Conservation (phyloP, 2,113 vertebrate genomes). For the Serinus canaria region DNA sequence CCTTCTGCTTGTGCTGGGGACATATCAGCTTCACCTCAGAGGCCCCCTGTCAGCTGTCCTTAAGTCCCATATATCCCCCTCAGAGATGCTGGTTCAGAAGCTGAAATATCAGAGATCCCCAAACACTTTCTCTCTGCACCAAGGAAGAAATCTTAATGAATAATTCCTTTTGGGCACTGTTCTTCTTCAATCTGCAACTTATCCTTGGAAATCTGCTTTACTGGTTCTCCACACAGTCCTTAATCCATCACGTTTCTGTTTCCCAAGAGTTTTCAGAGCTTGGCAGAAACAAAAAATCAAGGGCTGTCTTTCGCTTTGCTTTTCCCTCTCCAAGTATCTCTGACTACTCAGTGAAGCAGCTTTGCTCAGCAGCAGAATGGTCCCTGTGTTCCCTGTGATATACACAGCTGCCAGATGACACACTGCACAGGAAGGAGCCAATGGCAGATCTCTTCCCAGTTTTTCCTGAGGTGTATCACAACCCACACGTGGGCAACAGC, state of each 20-base stretch:
- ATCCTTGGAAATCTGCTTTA: neutral
- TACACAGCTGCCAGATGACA: conserved; percentile 37
- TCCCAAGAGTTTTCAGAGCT: neutral
- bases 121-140: neutral
- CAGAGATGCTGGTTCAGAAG: neutral
- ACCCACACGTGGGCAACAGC: neutral
- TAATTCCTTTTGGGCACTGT: neutral
- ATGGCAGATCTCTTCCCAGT: neutral
- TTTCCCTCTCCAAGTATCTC: neutral
- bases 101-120: neutral
- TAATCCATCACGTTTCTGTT: neutral
- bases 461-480: neutral
- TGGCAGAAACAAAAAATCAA: neutral
- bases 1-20: neutral
- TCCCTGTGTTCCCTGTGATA: neutral
- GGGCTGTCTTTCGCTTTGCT: neutral
- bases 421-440: neutral
- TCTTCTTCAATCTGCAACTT: neutral
- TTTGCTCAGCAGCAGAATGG: neutral
- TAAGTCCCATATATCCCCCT: neutral
- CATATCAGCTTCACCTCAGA: neutral
- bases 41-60: neutral
- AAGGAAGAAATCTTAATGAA: neutral
- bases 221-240: neutral
- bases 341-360: neutral